These are phyloP conservation scores for Tetragnatha montana DNA, from an alignment of 2,888 invertebrate genomes.

Conservation along the genomic window DNA sequence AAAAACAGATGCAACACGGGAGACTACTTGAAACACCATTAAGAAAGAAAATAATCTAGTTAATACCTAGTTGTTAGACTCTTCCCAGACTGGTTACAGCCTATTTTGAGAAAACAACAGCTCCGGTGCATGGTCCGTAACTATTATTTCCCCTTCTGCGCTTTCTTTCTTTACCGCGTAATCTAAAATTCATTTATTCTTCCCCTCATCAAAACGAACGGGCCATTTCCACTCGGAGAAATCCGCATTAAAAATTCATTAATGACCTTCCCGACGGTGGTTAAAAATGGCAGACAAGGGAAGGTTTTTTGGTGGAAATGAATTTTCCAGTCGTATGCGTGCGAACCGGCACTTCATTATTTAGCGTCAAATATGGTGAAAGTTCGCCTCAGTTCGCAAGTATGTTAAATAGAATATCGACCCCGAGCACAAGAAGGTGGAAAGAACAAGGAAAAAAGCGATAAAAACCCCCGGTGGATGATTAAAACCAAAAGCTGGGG, in stretches of 20 bases:
- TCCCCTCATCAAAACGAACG: slow-evolving; percentile 6
- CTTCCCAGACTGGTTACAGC: neutral
- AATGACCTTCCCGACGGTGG: slow-evolving; percentile 27
- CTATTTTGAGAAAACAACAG: neutral
- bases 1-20: too few species aligned
- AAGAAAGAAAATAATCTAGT: neutral
- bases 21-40: too few species aligned
- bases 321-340: slow-evolving; percentile 56
- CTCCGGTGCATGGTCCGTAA: neutral
- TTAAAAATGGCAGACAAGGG: slow-evolving; percentile 36
- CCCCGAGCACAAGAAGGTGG: slow-evolving; percentile 5
- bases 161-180: neutral
- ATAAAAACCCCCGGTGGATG: slow-evolving; percentile 54
- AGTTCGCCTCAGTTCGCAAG: slow-evolving; percentile 59
- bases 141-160: neutral
- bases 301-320: neutral
- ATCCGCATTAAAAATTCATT: slow-evolving; percentile 52
- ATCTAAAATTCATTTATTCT: neutral
- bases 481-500: slow-evolving; percentile 63
- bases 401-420: slow-evolving; percentile 70
- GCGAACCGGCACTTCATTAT: slow-evolving; percentile 63
- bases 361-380: slow-evolving; percentile 66
- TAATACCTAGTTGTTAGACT: neutral
- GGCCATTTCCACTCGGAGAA: slow-evolving; percentile 18
- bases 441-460: slow-evolving; percentile 19